Conservation (phyloP, 2,113 vertebrate genomes). For the Agelaius tricolor region DNA sequence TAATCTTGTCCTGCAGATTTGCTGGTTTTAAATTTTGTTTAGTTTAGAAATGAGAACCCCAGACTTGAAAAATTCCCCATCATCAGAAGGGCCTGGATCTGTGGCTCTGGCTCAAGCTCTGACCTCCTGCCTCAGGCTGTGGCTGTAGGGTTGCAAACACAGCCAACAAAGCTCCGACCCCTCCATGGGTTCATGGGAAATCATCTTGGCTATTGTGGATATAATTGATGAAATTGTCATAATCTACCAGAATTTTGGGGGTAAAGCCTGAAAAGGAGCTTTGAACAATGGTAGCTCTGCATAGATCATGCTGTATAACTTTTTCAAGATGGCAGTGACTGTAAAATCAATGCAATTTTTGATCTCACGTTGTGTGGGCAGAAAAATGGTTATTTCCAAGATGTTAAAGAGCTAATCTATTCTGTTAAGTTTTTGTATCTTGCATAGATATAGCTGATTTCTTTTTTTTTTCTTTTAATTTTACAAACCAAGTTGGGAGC, state of each 20-base stretch:
- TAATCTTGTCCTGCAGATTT: background rate
- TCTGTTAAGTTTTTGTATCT: conserved; percentile 54
- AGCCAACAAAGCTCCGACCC: background rate
- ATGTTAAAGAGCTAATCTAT: conserved; percentile 63
- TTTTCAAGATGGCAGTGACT: background rate
- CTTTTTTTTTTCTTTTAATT: conserved; percentile 40
- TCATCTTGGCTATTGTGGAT: background rate
- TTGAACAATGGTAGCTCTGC: background rate
- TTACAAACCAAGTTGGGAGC: conserved; percentile 62
- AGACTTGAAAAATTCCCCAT: background rate
- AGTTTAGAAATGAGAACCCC: background rate
- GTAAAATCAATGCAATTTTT: conserved; percentile 29
- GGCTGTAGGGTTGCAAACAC: background rate
- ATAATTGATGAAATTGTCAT: background rate
- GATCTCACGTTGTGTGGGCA: conserved; percentile 17
- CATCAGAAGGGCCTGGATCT: background rate
- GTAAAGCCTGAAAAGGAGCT: background rate
- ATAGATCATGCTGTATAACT: background rate
- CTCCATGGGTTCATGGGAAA: background rate
- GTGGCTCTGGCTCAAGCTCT: background rate
- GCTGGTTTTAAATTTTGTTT: background rate
- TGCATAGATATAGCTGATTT: conserved; percentile 50
- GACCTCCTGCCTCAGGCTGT: background rate
- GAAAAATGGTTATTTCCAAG: conserved; percentile 56
- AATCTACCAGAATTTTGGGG: background rate